A percentile compares a stretch with the other conserved stretches of the same genome.
These are phyloP conservation scores for Apteryx mantelli DNA, from an alignment of 2,113 vertebrate species.

Conservation along the genomic window DNA sequence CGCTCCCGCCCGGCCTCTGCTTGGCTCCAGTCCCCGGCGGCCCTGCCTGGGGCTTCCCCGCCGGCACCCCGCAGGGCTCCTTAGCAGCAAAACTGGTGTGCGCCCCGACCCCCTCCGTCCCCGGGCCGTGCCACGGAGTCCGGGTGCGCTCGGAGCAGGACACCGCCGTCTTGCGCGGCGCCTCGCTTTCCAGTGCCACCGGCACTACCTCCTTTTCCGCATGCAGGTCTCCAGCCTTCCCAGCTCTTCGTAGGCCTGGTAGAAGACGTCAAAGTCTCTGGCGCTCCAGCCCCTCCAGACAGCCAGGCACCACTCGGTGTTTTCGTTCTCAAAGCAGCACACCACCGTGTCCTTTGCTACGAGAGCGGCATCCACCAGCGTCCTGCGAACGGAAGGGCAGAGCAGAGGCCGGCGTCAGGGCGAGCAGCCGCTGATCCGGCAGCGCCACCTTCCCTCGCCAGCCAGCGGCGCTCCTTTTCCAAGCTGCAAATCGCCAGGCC, in stretches of 20 bases:
- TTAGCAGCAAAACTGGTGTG: slow-evolving; percentile 62
- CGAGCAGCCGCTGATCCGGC: background rate
- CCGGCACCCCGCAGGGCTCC: background rate
- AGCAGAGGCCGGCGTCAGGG: background rate
- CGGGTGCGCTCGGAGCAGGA: background rate
- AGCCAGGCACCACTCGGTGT: slow-evolving; percentile 87
- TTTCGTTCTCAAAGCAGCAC: slow-evolving; percentile 86
- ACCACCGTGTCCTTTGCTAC: slow-evolving; percentile 90
- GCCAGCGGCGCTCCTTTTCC: background rate
- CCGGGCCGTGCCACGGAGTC: background rate
- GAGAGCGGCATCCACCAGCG: slow-evolving; percentile 84
- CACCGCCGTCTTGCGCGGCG: background rate
- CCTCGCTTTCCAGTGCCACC: background rate
- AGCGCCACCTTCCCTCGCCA: background rate
- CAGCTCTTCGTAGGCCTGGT: slow-evolving; percentile 92
- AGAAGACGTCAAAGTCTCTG: slow-evolving; percentile 91
- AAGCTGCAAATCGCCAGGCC: background rate
- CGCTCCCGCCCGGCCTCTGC: background rate
- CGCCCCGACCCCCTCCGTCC: background rate
- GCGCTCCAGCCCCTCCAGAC: slow-evolving; percentile 94
- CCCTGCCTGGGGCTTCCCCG: background rate
- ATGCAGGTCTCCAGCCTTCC: slow-evolving; percentile 85
- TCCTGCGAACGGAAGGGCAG: slow-evolving; percentile 71
- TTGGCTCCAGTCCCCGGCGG: background rate
- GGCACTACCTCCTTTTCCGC: slow-evolving; percentile 88